Evolutionary conservation across 2,888 invertebrate genomes (phyloP), one percentile per base, ranked within the genome.

Genomic region (Heliconius ismenius): DNA sequence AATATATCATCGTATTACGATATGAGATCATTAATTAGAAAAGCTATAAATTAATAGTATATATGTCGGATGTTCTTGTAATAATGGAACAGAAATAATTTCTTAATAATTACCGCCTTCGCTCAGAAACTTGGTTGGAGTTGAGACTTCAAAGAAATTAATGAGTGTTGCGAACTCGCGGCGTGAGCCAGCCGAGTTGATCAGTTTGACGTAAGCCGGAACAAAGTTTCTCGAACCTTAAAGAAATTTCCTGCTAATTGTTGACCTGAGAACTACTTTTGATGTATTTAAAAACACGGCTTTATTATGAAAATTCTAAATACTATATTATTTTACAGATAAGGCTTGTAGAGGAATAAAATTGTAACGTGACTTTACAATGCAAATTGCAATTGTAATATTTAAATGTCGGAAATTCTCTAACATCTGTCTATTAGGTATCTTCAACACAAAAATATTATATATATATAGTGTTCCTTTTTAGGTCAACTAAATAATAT

Each of bases 151-250:
- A 91, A 91, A 92, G 92, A 92, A 92, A 93, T 93, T 93, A 93
- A 93, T 92, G 93, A 93, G 91, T 91, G 92, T 93, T 93, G 90
- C 89, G 86, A 93, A 93, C 90, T 92, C 86, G 86, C 87, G 89
- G 92, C 93, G 93, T 92, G 92, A 91, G 87, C 85, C 87, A 85
- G 83, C 87, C 87, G 85, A 88, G 88, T 90, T 89, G 90, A 94
- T 93, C 95, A 94, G 94, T 95, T 94, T 91, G 92, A 88, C 87
- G 93, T 84, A 89, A 92, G 90, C 92, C 92, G 92, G 93, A 94
- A 93, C 94, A 91, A 95, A 92, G 86, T 77, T 91, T 90, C 82
- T 84, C 82, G 84, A 86, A 86, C 88, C 89, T 90, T 89, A 89
- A 88, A 90, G 87, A 90, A 91, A 90, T 90, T 92, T 86, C 85